Evolutionary conservation across 2,797 vertebrate species (phyloP).

Genomic region (Acipenser oxyrinchus): DNA sequence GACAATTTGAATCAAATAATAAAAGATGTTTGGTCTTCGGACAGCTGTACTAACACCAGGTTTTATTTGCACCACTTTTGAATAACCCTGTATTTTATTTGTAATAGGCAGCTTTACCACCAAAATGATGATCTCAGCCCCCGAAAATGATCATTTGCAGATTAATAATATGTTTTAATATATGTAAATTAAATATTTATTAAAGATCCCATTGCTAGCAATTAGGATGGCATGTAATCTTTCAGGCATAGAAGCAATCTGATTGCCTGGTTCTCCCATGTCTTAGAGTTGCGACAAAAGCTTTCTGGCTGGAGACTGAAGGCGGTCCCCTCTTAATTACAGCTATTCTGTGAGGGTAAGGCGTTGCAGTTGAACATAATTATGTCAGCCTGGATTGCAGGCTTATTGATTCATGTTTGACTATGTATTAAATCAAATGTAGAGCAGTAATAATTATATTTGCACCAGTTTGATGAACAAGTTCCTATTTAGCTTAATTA

Average conservation of each 20-base stretch:
- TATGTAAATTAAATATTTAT: constrained; percentile 69
- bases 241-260: constrained; percentile 65
- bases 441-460: neutral
- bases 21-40: too few relatives aligned
- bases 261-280: constrained; percentile 54
- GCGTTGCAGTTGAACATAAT: constrained; percentile 46
- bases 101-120: too few relatives aligned
- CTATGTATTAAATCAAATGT: constrained; percentile 1
- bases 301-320: constrained; percentile 29
- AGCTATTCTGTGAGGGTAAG: constrained; percentile 42
- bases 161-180: too few relatives aligned
- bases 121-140: too few relatives aligned
- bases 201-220: constrained; percentile 78
- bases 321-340: constrained; percentile 64
- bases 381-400: constrained; percentile 38
- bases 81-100: too few relatives aligned
- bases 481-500: neutral
- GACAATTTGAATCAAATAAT: too few relatives aligned
- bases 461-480: neutral
- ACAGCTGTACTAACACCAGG: too few relatives aligned
- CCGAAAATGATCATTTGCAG: too few relatives aligned
- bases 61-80: too few relatives aligned
- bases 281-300: constrained; percentile 50
- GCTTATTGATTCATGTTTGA: constrained; percentile 29
- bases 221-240: constrained; percentile 71